Base-by-base conservation (phyloP, 2,113 vertebrate genomes). In the Callipepla californica region DNA sequence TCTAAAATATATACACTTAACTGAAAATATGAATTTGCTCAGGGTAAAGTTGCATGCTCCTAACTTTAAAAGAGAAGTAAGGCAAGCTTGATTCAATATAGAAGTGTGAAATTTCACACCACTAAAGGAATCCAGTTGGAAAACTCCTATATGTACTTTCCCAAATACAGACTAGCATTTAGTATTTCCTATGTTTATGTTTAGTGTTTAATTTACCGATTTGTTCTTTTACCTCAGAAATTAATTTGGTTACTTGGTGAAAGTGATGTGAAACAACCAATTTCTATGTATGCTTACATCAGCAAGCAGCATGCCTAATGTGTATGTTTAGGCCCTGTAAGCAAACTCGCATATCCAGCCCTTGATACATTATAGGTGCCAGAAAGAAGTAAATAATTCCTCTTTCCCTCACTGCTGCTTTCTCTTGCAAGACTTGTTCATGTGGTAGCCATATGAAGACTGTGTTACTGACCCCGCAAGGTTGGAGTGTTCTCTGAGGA, bases 341-440 rank as follows among this genome's bases (percentile, higher is more conserved):
- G 55, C 38, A 42, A 59, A 23, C 34, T 40, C 44, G 53, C 44
- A 50, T 38, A 59, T 1, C 2, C 80, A 67, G 57, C 34, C 62
- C 95, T 90, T 90, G 80, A 77, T 72, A 61, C 87, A 51, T 25
- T 69, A 47, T 91, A 94, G 94, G 59, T 73, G 58, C 88, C 57
- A 51, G 80, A 69, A 80, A 45, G 75, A 69, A 94, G 86, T 57
- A 44, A 75, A 57, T 32, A 53, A 59, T n/a, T 77, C 36, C 36
- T 5, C 28, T 80, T 57, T 62, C 26, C 25, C 32, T 61, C 25
- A 19, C 42, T 77, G 28, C 38, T 23, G 28, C 36, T 22, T 80
- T 75, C 25, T 89, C 65, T 57, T 48, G 23, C 26, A 48, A 58
- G 78, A 20, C 3, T 1, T 3, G 4, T 69, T 85, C 88, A 90